Percentiles rank a stretch among this genome's conserved stretches.
Evolutionary conservation across 2,888 invertebrate genomes (phyloP).

Genomic region (Macroteleia sp.): DNA sequence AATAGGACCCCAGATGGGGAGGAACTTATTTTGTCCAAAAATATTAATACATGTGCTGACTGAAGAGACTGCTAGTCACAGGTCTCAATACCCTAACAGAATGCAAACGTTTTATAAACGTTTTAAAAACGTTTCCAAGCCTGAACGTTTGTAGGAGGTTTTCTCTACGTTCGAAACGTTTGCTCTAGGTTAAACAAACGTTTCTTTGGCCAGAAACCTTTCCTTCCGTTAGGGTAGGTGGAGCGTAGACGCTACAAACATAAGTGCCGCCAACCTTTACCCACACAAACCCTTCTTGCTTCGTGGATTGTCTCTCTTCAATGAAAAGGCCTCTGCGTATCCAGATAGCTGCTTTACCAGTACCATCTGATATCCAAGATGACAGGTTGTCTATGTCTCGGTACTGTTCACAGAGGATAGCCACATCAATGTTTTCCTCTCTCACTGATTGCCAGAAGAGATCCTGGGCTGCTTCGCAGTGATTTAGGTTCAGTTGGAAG

Average conservation of each 20-base stretch:
- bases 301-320: constrained; percentile 20
- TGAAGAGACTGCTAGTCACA: too few relatives aligned
- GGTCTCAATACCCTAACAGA: too few relatives aligned
- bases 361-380: constrained; percentile 44
- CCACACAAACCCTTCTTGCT: constrained; percentile 30
- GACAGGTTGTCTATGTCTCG: constrained; percentile 20
- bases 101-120: too few relatives aligned
- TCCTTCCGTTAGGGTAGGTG: too few relatives aligned
- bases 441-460: neutral
- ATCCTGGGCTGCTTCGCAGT: constrained; percentile 19
- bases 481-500: constrained; percentile 13
- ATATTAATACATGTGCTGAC: too few relatives aligned
- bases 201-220: too few relatives aligned
- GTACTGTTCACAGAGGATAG: constrained; percentile 53
- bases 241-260: constrained; percentile 58
- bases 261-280: constrained; percentile 38
- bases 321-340: constrained; percentile 24
- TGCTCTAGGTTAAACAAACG: too few relatives aligned
- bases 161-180: too few relatives aligned
- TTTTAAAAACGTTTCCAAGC: too few relatives aligned
- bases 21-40: too few relatives aligned
- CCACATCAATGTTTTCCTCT: constrained; percentile 1
- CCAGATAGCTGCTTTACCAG: constrained; percentile 56
- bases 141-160: too few relatives aligned
- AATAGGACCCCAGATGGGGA: too few relatives aligned